These are phyloP conservation scores for Eurosta solidaginis DNA, from an alignment of 1,140 invertebrate genomes.

Conservation along the genomic window DNA sequence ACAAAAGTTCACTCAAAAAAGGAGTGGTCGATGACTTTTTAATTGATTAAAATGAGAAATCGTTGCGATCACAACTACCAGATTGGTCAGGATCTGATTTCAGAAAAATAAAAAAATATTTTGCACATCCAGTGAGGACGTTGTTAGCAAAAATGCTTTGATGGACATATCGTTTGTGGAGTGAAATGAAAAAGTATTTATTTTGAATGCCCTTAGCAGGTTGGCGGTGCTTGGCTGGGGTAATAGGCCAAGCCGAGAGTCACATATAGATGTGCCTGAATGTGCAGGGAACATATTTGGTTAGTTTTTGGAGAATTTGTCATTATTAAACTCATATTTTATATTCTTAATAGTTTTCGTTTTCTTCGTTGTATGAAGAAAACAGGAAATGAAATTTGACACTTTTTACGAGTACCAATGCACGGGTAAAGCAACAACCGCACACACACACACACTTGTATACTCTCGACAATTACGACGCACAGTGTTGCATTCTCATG, in stretches of 20 bases:
- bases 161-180: background rate
- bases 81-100: constrained; percentile 46
- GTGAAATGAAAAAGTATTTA: background rate
- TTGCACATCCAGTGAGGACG: background rate
- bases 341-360: constrained; percentile 35
- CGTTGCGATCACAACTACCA: constrained; percentile 49
- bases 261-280: too few relatives aligned
- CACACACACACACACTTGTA: background rate
- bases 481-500: too few relatives aligned
- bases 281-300: background rate
- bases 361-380: background rate
- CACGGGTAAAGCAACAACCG: background rate
- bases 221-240: background rate
- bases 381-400: constrained; percentile 58
- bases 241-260: background rate
- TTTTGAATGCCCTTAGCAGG: background rate
- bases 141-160: background rate
- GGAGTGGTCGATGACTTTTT: constrained; percentile 55
- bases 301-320: constrained; percentile 44
- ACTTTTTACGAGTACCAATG: constrained; percentile 41
- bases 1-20: constrained; percentile 7
- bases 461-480: too few relatives aligned
- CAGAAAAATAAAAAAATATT: constrained; percentile 30
- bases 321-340: constrained; percentile 49
- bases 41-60: constrained; percentile 60